A percentile compares a stretch with the other conserved stretches of the same genome.
Evolutionary conservation across 2,797 vertebrate genomes (phyloP).

Genomic region (Zalophus californianus): DNA sequence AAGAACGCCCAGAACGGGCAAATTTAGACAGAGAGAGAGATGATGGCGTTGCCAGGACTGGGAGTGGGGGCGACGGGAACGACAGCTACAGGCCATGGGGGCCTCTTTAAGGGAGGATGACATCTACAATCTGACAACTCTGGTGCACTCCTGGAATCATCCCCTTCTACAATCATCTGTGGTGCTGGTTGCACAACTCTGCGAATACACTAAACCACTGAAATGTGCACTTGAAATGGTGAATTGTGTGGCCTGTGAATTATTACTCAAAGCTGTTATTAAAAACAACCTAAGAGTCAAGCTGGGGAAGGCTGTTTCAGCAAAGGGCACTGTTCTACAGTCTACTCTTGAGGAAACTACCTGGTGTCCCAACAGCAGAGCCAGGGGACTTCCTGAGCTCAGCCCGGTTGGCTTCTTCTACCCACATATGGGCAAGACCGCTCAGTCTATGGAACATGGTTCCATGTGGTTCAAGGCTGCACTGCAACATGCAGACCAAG

Average conservation of each 20-base stretch:
- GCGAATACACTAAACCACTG: neutral
- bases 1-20: neutral
- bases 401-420: neutral
- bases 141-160: no score
- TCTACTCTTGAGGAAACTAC: neutral
- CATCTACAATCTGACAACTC: neutral
- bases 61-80: rapidly evolving
- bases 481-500: neutral
- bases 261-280: neutral
- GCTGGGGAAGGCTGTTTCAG: neutral
- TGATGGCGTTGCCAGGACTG: no score
- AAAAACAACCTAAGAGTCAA: neutral
- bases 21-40: neutral
- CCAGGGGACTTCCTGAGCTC: neutral
- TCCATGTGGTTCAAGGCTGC: neutral
- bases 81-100: neutral
- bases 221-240: neutral
- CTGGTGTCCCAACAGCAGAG: neutral
- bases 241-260: neutral
- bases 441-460: neutral
- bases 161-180: neutral
- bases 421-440: neutral
- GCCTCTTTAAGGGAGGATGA: neutral
- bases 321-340: neutral
- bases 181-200: neutral